Conservation (phyloP, 2,113 vertebrate species). For the Microcebus jonahi region DNA sequence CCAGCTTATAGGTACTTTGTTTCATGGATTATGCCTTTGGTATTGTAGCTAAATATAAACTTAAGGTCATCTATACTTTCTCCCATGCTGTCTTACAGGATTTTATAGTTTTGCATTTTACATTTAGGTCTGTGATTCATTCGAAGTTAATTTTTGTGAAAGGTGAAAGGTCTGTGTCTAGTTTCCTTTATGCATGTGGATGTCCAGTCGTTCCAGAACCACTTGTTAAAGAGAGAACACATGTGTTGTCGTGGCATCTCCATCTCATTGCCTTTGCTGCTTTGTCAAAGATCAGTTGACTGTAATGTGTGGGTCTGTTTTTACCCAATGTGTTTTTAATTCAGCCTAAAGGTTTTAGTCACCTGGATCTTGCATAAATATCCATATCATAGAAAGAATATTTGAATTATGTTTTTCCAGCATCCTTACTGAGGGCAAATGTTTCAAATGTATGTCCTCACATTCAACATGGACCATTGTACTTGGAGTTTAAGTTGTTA, state of each 20-base stretch:
- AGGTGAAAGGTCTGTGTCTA: not conserved
- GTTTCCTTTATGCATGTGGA: not conserved
- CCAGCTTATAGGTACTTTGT: not conserved
- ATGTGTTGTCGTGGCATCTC: not conserved
- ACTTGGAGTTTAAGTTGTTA: not conserved
- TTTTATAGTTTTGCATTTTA: not conserved
- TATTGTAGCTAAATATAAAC: not conserved
- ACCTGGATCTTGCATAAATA: not conserved
- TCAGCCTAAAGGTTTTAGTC: not conserved
- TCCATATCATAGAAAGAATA: not conserved
- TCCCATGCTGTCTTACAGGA: not conserved
- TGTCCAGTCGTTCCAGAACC: not conserved
- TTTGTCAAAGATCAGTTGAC: not conserved
- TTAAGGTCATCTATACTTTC: not conserved
- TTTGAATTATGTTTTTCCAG: not conserved
- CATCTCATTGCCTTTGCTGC: not conserved
- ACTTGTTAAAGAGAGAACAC: not conserved
- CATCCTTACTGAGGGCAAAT: not conserved
- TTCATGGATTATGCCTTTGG: not conserved
- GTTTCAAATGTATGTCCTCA: not conserved
- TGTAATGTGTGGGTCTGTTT: not conserved
- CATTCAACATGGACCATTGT: not conserved
- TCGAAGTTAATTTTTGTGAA: not conserved
- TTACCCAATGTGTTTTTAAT: not conserved
- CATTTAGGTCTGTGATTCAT: not conserved